Evolutionary conservation across 2,888 invertebrate genomes (phyloP).

Genomic region (Amblyjoppa fuscipennis): DNA sequence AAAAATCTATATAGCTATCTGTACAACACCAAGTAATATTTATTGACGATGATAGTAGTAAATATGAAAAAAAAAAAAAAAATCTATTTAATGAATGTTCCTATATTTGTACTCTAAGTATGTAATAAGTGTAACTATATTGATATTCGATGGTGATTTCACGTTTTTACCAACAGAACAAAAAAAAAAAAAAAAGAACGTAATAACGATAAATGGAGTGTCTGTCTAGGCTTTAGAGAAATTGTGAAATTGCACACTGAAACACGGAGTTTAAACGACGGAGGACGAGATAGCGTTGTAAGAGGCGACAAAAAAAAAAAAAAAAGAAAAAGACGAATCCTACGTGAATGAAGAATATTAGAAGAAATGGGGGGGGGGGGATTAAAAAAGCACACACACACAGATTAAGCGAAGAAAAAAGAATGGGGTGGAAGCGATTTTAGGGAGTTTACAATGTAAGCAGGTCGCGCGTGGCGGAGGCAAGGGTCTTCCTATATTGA

Average conservation of each 20-base stretch:
- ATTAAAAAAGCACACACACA: slow-evolving; percentile 47
- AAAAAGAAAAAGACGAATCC: slow-evolving; percentile 45
- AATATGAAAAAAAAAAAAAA: slow-evolving; percentile 78
- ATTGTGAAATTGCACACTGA: slow-evolving; percentile 53
- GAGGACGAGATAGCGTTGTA: slow-evolving; percentile 65
- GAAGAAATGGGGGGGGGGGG: slow-evolving; percentile 21
- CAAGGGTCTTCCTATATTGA: slow-evolving; percentile 85
- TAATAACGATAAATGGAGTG: slow-evolving; percentile 75
- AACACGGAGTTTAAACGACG: slow-evolving; percentile 35
- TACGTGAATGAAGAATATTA: slow-evolving; percentile 55
- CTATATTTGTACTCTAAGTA: slow-evolving; percentile 85
- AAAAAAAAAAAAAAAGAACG: slow-evolving; percentile 69
- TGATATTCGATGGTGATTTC: slow-evolving; percentile 84
- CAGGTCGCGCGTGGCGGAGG: slow-evolving; percentile 77
- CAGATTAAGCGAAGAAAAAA: slow-evolving; percentile 50
- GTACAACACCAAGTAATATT: slow-evolving; percentile 83
- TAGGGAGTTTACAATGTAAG: slow-evolving; percentile 72
- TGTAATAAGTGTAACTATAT: slow-evolving; percentile 83
- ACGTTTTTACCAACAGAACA: slow-evolving; percentile 82
- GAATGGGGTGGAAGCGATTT: slow-evolving; percentile 65
- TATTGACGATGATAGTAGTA: slow-evolving; percentile 78
- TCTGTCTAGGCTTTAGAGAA: slow-evolving; percentile 80
- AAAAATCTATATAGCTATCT: slow-evolving; percentile 75
- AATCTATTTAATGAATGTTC: slow-evolving; percentile 85
- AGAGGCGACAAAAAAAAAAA: slow-evolving; percentile 63